A percentile compares a stretch with the other conserved stretches of the same genome.
phyloP scores from a whole-genome alignment of 1,140 invertebrate species.

The Schmidtea mediterranea region DNA sequence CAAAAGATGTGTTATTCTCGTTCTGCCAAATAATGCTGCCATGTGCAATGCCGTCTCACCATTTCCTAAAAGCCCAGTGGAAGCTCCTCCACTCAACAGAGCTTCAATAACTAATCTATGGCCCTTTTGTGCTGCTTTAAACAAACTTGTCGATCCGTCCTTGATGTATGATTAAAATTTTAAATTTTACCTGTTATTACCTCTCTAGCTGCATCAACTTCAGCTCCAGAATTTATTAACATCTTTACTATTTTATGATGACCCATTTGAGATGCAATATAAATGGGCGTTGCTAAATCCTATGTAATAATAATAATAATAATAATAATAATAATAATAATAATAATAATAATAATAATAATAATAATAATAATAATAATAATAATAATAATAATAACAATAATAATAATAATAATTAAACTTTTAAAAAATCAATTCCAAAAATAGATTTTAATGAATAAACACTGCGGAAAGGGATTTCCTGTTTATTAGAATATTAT shows the following conservation, averaged over 20 bases:
- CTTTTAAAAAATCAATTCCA: too few relatives aligned
- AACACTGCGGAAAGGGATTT: too few relatives aligned
- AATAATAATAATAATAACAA: slow-evolving; percentile 27
- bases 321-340: not conserved
- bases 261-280: slow-evolving; percentile 55
- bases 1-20: slow-evolving; percentile 19
- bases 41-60: slow-evolving; percentile 63
- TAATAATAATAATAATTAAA: slow-evolving; percentile 7
- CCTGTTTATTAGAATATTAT: too few relatives aligned
- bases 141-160: slow-evolving; percentile 27
- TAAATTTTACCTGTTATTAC: slow-evolving; percentile 10
- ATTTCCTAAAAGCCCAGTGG: slow-evolving; percentile 36
- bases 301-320: slow-evolving; percentile 9
- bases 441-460: too few relatives aligned
- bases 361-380: slow-evolving; percentile 5
- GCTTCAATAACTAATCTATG: slow-evolving; percentile 46
- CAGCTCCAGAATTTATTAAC: slow-evolving; percentile 17
- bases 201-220: slow-evolving; percentile 22
- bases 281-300: slow-evolving; percentile 59
- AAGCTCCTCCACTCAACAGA: slow-evolving; percentile 33
- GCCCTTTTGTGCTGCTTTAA: slow-evolving; percentile 28
- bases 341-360: not conserved
- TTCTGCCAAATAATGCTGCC: slow-evolving; percentile 53
- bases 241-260: slow-evolving; percentile 18
- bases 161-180: slow-evolving; percentile 5